Evolutionary conservation across 2,797 vertebrate species (phyloP).

Genomic region (Sus cebifrons): DNA sequence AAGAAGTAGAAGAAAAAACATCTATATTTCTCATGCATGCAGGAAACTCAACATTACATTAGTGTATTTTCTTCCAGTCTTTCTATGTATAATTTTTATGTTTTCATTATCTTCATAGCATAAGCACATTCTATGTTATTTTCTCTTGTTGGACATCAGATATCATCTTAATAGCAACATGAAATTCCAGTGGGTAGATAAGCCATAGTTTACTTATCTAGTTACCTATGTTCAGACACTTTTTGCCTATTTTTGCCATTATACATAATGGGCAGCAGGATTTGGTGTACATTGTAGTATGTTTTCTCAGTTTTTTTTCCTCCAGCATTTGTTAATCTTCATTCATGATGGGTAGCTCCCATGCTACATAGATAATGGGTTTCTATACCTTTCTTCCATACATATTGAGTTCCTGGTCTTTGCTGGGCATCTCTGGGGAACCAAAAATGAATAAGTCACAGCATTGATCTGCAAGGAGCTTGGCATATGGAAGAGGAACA

Average conservation of each 20-base stretch:
- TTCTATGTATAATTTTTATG: slow-evolving; percentile 2
- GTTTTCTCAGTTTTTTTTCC: neutral
- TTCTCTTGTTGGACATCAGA: slow-evolving; percentile 18
- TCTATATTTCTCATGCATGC: neutral
- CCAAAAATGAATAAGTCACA: neutral
- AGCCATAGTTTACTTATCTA: neutral
- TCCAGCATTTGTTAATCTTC: neutral
- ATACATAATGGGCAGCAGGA: neutral
- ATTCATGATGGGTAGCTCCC: neutral
- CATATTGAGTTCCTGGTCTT: neutral
- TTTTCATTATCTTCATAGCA: neutral
- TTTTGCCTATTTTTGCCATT: neutral
- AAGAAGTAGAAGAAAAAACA: slow-evolving; percentile 17
- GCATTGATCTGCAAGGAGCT: neutral
- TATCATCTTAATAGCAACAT: slow-evolving; percentile 38
- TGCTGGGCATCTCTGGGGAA: neutral
- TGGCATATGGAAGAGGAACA: neutral
- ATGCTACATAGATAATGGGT: neutral
- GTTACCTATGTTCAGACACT: neutral
- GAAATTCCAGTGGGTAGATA: neutral
- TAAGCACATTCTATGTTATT: neutral
- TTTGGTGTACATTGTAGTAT: neutral
- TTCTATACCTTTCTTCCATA: neutral
- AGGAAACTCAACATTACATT: slow-evolving; percentile 4
- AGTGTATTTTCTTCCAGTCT: slow-evolving; percentile 2